phyloP scores from a whole-genome alignment of 2,888 invertebrate genomes.

The Phengaris arion region DNA sequence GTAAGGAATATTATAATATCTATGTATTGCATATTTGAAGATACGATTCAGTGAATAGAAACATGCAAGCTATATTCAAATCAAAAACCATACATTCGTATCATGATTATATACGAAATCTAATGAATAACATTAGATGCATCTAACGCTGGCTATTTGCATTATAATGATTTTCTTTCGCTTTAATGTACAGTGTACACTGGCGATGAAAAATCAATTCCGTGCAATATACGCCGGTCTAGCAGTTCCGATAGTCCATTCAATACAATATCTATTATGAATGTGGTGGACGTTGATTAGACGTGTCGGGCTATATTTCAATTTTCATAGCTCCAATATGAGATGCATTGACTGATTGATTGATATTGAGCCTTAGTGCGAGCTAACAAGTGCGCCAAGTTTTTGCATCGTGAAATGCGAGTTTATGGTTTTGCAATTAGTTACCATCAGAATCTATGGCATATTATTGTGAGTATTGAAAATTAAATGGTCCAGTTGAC shows the following conservation, averaged over 20 bases:
- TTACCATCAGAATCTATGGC: background rate
- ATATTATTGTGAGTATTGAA: background rate
- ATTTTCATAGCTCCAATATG: constrained; percentile 58
- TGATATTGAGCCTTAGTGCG: constrained; percentile 51
- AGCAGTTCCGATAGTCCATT: constrained; percentile 55
- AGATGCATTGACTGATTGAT: constrained; percentile 62
- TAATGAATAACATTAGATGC: background rate
- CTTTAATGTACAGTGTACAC: background rate
- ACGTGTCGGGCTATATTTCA: constrained; percentile 58
- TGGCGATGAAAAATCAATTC: constrained; percentile 19
- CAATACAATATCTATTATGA: constrained; percentile 70
- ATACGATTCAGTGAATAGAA: background rate
- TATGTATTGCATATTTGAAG: background rate
- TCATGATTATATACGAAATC: background rate
- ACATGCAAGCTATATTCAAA: background rate
- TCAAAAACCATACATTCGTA: background rate
- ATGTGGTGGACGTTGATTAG: constrained; percentile 66
- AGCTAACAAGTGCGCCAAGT: constrained; percentile 33
- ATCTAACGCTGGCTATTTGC: constrained; percentile 17
- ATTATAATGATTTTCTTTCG: constrained; percentile 21
- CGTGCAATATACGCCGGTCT: background rate
- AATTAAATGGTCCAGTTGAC: background rate
- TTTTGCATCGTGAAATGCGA: background rate
- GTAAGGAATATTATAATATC: background rate
- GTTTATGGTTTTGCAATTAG: background rate